These are phyloP conservation scores for Astur gentilis DNA, from an alignment of 2,113 vertebrate genomes.

Conservation along the genomic window DNA sequence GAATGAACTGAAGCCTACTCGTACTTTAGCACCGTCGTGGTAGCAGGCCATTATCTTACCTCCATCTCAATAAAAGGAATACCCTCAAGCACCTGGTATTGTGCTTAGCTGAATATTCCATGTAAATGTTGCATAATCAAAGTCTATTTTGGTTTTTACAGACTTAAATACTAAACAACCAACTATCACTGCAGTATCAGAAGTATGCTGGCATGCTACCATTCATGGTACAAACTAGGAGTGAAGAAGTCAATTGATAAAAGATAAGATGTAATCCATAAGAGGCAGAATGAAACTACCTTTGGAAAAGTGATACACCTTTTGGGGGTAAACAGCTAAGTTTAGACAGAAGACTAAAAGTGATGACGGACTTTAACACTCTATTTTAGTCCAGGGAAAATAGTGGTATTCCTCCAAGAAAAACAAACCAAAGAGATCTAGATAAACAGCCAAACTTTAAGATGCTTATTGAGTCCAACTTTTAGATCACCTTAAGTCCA, in stretches of 20 bases:
- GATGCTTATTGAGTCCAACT: not conserved
- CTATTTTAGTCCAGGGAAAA: not conserved
- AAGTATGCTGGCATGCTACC: not conserved
- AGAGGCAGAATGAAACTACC: not conserved
- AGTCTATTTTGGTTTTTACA: not conserved
- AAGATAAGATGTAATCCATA: not conserved
- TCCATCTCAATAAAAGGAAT: not conserved
- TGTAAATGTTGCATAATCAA: not conserved
- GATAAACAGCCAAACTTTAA: not conserved
- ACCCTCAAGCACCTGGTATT: not conserved
- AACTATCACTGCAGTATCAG: not conserved
- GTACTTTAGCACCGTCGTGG: not conserved
- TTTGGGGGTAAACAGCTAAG: not conserved
- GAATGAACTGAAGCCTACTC: not conserved
- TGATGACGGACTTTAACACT: accelerated
- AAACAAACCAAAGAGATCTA: not conserved
- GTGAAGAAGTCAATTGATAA: not conserved
- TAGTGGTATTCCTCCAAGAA: not conserved
- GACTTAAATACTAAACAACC: not conserved
- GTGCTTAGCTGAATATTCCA: not conserved
- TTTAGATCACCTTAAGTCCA: not conserved
- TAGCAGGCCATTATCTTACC: not conserved
- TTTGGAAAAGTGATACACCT: not conserved
- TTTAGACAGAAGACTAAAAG: not conserved
- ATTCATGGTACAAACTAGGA: not conserved